These are phyloP conservation scores for Peromyscus aztecus DNA, from an alignment of 2,797 vertebrate species.

Conservation along the genomic window DNA sequence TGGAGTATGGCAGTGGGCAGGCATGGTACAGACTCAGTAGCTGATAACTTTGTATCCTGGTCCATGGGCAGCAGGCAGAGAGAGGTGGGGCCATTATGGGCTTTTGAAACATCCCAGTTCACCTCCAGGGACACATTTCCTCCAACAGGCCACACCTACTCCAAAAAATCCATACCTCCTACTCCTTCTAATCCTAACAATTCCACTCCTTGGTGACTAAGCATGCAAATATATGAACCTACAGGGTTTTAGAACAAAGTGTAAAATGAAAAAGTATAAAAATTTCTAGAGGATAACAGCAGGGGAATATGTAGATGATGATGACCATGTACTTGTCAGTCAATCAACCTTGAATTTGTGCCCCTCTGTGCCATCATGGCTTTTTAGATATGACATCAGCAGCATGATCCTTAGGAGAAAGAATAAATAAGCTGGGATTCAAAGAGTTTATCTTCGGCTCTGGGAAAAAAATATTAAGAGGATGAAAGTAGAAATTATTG, in stretches of 20 bases:
- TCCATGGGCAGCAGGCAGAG: neutral
- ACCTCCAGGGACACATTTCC: neutral
- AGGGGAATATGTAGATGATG: neutral
- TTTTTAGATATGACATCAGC: neutral
- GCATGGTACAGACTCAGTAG: neutral
- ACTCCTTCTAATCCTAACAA: neutral
- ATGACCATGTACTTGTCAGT: neutral
- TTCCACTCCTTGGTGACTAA: neutral
- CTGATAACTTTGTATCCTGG: neutral
- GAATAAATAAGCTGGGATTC: neutral
- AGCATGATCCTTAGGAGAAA: neutral
- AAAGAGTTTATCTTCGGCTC: neutral
- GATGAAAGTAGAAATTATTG: neutral
- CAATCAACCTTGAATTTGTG: too few relatives aligned
- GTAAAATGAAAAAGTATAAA: neutral
- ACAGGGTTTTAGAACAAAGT: neutral
- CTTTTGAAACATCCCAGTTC: neutral
- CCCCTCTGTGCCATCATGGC: neutral
- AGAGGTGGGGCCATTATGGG: fast-evolving
- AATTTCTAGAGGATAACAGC: neutral
- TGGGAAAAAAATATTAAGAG: neutral
- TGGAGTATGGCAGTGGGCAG: neutral
- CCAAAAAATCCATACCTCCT: too few relatives aligned
- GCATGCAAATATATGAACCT: neutral
- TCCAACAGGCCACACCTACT: neutral